Evolutionary conservation across 2,797 vertebrate genomes (phyloP).

Genomic region (Gobionotothen gibberifrons): DNA sequence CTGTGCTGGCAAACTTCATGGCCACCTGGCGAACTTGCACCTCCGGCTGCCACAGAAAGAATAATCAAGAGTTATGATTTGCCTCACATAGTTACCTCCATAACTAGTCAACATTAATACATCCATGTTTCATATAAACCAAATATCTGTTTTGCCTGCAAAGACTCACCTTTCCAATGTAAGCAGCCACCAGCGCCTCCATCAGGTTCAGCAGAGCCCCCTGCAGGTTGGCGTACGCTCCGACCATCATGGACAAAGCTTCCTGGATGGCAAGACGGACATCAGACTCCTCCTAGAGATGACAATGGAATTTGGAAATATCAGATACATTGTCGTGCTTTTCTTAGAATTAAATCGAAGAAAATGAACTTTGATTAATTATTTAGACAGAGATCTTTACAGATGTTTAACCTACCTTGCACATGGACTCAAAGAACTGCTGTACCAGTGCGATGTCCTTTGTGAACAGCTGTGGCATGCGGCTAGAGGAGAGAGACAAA

Average conservation of each 20-base stretch:
- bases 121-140: background rate
- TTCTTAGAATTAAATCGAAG: background rate
- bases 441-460: constrained; percentile 98
- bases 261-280: constrained; percentile 98
- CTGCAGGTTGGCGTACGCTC: constrained; percentile 94
- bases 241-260: constrained; percentile 98
- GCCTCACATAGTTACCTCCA: background rate
- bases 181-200: constrained; percentile 97
- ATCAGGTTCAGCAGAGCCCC: constrained; percentile 97
- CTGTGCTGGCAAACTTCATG: constrained; percentile 96
- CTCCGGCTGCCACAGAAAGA: constrained; percentile 87
- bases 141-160: background rate
- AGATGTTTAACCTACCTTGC: constrained; percentile 87
- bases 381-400: background rate
- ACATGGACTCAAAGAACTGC: constrained; percentile 98
- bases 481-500: constrained; percentile 81
- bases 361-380: background rate
- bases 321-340: background rate
- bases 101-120: background rate
- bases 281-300: constrained; percentile 91
- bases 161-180: constrained; percentile 91
- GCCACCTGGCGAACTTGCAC: constrained; percentile 98
- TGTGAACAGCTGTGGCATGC: constrained; percentile 98
- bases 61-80: background rate
- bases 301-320: constrained; percentile 9